These are phyloP conservation scores for Triplophysa bombifrons DNA, from an alignment of 2,797 vertebrate species.

Conservation along the genomic window DNA sequence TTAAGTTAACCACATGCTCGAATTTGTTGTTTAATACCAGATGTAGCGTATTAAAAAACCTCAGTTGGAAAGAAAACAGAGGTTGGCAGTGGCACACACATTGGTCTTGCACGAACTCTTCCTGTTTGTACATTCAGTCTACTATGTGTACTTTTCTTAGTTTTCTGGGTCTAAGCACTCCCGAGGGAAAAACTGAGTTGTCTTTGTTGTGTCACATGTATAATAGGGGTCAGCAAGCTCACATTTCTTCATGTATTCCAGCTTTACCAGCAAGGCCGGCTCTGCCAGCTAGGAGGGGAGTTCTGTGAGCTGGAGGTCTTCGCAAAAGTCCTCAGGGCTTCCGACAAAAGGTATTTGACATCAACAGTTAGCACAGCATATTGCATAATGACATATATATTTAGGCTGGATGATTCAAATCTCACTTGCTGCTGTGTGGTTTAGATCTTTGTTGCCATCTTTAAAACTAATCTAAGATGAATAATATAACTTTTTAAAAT, in stretches of 20 bases:
- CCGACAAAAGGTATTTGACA: slow-evolving; percentile 91
- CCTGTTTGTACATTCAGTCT: slow-evolving; percentile 42
- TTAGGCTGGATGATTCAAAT: slow-evolving; percentile 24
- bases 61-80: neutral
- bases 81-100: neutral
- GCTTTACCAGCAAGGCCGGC: slow-evolving; percentile 98
- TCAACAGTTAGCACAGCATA: neutral
- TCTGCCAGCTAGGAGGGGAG: slow-evolving; percentile 98
- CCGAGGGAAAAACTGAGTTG: slow-evolving; percentile 40
- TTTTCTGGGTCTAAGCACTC: slow-evolving; percentile 42
- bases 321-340: slow-evolving; percentile 95
- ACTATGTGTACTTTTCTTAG: slow-evolving; percentile 4
- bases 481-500: too few species aligned
- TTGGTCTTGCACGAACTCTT: slow-evolving; percentile 42
- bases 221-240: slow-evolving; percentile 36
- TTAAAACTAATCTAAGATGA: neutral
- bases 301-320: slow-evolving; percentile 99
- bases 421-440: slow-evolving; percentile 9
- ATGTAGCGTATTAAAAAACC: slow-evolving; percentile 9
- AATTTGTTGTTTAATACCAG: neutral
- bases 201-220: slow-evolving; percentile 46
- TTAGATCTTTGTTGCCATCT: neutral
- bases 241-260: slow-evolving; percentile 68
- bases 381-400: neutral
- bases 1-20: neutral